A percentile compares a stretch with the other conserved stretches of the same genome.
phyloP scores from a whole-genome alignment of 2,113 vertebrate genomes.

The Strigops habroptila region DNA sequence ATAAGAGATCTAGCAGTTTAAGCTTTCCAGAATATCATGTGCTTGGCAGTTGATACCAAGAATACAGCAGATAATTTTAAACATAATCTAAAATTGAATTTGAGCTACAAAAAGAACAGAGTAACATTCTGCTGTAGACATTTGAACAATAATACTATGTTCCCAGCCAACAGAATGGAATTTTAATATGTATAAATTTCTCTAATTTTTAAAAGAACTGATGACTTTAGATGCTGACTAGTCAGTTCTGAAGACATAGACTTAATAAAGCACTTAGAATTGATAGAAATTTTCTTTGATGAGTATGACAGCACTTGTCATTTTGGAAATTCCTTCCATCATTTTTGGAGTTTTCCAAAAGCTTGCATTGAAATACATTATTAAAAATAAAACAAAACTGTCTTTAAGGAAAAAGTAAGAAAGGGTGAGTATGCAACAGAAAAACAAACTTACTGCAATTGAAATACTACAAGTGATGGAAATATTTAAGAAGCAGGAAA shows the following conservation, averaged over 20 bases:
- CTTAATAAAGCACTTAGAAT: neutral
- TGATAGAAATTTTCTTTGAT: neutral
- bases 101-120: conserved; percentile 43
- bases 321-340: neutral
- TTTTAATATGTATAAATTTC: neutral
- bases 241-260: neutral
- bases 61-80: conserved; percentile 42
- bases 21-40: conserved; percentile 45
- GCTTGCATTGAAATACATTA: neutral
- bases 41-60: conserved; percentile 22
- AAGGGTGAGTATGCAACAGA: neutral
- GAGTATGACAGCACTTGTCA: neutral
- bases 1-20: conserved; percentile 3
- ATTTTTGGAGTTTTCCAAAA: neutral
- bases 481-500: neutral
- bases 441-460: neutral
- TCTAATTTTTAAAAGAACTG: neutral
- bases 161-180: neutral
- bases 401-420: neutral
- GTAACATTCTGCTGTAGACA: neutral
- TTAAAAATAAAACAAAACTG: neutral
- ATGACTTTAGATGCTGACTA: neutral
- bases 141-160: conserved; percentile 9
- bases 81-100: conserved; percentile 31
- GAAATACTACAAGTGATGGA: neutral